These are phyloP conservation scores for Mormyrus hasselquistii DNA, from an alignment of 2,797 vertebrate species.

Conservation along the genomic window DNA sequence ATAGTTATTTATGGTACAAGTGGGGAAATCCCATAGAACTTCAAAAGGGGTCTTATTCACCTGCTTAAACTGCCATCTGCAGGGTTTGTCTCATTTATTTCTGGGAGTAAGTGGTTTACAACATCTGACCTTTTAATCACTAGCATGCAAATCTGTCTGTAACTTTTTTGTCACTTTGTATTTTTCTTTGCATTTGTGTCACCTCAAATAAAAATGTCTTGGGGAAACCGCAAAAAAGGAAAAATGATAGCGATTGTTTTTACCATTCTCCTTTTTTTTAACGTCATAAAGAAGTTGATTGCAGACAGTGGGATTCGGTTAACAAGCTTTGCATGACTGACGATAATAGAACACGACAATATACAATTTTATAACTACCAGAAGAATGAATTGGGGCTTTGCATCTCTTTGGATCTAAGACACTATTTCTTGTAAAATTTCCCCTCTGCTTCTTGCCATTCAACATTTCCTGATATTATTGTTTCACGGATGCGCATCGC, in stretches of 20 bases:
- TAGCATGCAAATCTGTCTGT: not conserved
- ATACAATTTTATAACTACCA: not conserved
- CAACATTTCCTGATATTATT: not conserved
- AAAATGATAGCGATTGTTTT: conserved; percentile 11
- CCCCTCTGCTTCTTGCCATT: not conserved
- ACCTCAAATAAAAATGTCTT: not conserved
- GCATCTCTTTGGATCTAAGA: not conserved
- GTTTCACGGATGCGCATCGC: not conserved
- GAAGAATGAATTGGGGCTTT: not conserved
- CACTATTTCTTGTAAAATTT: not conserved
- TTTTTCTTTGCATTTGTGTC: not conserved
- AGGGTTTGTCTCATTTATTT: not conserved
- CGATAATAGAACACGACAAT: not conserved
- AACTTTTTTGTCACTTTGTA: not conserved
- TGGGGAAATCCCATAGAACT: not conserved
- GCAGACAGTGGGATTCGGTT: not conserved
- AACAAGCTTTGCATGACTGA: not conserved
- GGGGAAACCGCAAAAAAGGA: not conserved
- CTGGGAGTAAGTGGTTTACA: not conserved
- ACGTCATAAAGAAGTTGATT: not conserved
- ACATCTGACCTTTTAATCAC: conserved; percentile 1
- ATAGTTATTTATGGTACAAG: not conserved
- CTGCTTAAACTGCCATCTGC: not conserved
- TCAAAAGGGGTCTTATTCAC: not conserved
- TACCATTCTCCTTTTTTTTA: not conserved